A percentile compares a stretch with the other conserved stretches of the same genome.
Conservation (phyloP, 2,888 invertebrate species). For the Parochlus steinenii region DNA sequence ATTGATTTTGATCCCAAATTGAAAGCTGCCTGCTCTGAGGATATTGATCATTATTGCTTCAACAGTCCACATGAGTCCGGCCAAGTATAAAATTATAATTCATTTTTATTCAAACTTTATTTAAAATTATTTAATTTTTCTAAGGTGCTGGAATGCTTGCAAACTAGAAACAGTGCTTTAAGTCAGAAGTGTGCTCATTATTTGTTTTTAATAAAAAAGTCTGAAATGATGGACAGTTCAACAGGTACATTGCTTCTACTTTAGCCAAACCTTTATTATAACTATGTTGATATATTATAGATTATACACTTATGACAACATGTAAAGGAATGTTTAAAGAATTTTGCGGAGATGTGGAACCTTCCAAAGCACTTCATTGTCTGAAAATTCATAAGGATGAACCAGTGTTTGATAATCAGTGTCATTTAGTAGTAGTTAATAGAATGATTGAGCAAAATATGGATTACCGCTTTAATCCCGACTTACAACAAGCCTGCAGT, state of each 20-base stretch:
- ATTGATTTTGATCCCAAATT: slow-evolving; percentile 72
- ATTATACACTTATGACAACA: slow-evolving; percentile 65
- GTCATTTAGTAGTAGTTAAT: slow-evolving; percentile 67
- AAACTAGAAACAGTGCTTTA: slow-evolving; percentile 43
- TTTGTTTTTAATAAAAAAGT: slow-evolving; percentile 69
- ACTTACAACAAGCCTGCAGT: slow-evolving; percentile 63
- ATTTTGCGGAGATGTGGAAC: slow-evolving; percentile 61
- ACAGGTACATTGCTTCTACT: too few relatives aligned
- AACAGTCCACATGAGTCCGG: slow-evolving; percentile 48
- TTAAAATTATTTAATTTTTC: slow-evolving; percentile 17
- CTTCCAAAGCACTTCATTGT: slow-evolving; percentile 54
- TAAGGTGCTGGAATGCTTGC: slow-evolving; percentile 67
- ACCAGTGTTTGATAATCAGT: slow-evolving; percentile 62
- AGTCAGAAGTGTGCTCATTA: slow-evolving; percentile 56
- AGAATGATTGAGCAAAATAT: slow-evolving; percentile 80
- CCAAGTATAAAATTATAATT: slow-evolving; percentile 24
- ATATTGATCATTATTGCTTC: slow-evolving; percentile 57
- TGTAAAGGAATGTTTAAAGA: slow-evolving; percentile 76
- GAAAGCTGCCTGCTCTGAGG: slow-evolving; percentile 62
- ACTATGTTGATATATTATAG: too few relatives aligned
- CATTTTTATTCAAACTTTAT: background rate
- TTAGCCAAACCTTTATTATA: too few relatives aligned
- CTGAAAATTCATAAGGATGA: slow-evolving; percentile 64
- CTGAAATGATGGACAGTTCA: slow-evolving; percentile 72
- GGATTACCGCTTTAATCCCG: slow-evolving; percentile 79